These are phyloP conservation scores for Danionella dracula DNA, from an alignment of 2,797 vertebrate genomes.

Conservation along the genomic window DNA sequence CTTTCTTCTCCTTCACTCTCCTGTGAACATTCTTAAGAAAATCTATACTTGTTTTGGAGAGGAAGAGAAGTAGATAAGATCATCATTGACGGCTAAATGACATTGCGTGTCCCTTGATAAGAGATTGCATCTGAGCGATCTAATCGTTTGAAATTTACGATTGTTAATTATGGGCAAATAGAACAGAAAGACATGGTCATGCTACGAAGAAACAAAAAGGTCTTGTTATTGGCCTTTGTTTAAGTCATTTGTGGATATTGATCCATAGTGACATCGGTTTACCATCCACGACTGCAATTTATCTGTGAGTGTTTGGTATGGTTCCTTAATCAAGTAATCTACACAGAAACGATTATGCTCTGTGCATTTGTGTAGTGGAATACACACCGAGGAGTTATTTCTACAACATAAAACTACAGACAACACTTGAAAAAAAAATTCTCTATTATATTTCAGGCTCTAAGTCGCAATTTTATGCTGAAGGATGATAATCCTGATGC, in stretches of 20 bases:
- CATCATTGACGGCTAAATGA: conserved; percentile 51
- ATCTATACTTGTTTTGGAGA: conserved; percentile 47
- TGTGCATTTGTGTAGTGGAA: background rate
- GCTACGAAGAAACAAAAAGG: conserved; percentile 28
- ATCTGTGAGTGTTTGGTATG: conserved; percentile 2
- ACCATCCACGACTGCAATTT: conserved; percentile 13
- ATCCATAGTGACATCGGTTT: conserved; percentile 6
- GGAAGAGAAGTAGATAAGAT: conserved; percentile 48
- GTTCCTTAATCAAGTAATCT: conserved; percentile 7
- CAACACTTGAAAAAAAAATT: background rate
- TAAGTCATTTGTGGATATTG: conserved; percentile 30
- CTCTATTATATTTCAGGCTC: background rate
- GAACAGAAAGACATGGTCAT: conserved; percentile 40
- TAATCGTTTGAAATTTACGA: conserved; percentile 62
- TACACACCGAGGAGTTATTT: background rate
- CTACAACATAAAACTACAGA: background rate
- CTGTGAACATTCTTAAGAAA: conserved; percentile 48
- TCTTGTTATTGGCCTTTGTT: conserved; percentile 32
- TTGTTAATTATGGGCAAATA: conserved; percentile 69
- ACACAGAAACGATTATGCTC: conserved; percentile 1
- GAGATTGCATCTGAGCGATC: conserved; percentile 72
- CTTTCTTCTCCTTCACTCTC: conserved; percentile 26
- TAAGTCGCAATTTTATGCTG: background rate
- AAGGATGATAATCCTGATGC: too few relatives aligned
- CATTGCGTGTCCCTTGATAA: conserved; percentile 71